Base-by-base conservation (phyloP, 2,888 invertebrate species). In the Drosophila subsilvestris region DNA sequence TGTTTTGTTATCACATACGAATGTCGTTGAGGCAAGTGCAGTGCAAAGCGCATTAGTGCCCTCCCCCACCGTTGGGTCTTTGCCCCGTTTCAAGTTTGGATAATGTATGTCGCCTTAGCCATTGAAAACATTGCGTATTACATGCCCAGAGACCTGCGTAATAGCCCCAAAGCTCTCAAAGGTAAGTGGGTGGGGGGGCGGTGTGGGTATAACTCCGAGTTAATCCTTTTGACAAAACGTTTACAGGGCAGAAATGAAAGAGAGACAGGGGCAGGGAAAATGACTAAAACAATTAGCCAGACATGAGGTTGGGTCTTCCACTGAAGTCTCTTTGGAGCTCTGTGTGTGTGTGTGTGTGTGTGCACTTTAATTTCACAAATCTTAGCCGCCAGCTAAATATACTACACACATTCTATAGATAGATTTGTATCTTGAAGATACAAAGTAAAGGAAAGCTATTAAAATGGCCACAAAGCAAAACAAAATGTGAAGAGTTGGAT, bases 201-300 rank as follows among this genome's bases (percentile, higher is more conserved):
- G 14, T 48, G 10, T 37, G 25, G 57, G 27, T 27, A 27, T 27
- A 32, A 32, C 32, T 32, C 32, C 32, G 62, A 73, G 61, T 69
- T 88, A 88, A 88, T 88, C 87, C 87, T 83, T 78, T 89, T 80
- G 86, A 84, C 89, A 88, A 88, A 88, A 86, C 86, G 88, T 80
- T 82, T 84, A 74, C 80, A 75, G 76, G 73, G 63, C 70, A 75
- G 73, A 78, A 83, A 80, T 80, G 84, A 53, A 37, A 49, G 29
- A 63, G 53, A 61, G 22, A 4, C 22, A 22, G 22, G 10, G 6
- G 37, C 37, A 37, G 43, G 47, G 47, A 12, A 59, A 69, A 37
- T 60, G 54, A 42, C 58, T 55, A 43, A 67, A 70, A 59, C 70
- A 70, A 57, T 73, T 66, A 53, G 47, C 17, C 29, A 67, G 58